A percentile compares a stretch with the other conserved stretches of the same genome.
These are phyloP conservation scores for Pseudomyrmex dendroicus DNA, from an alignment of 1,140 invertebrate genomes.

Conservation along the genomic window DNA sequence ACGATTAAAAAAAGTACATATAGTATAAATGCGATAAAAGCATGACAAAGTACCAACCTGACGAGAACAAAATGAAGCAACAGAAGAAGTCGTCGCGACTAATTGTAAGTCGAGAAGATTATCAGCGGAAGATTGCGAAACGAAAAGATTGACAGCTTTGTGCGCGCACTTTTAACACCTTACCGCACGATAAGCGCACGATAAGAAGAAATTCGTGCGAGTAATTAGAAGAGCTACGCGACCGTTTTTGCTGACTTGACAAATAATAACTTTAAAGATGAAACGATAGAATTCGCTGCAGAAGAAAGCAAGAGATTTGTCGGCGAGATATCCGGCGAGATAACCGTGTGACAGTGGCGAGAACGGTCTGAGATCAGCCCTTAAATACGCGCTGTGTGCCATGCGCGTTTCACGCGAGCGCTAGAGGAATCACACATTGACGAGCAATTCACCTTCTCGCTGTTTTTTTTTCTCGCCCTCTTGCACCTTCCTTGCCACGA, in stretches of 20 bases:
- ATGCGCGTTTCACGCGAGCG: constrained; percentile 75
- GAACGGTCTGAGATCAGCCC: constrained; percentile 73
- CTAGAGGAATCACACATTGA: constrained; percentile 67
- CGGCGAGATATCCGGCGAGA: constrained; percentile 57
- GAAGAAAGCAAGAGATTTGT: background rate
- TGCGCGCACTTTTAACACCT: background rate
- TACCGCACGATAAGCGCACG: background rate
- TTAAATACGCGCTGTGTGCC: constrained; percentile 79
- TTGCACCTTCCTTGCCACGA: background rate
- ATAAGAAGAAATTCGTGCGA: background rate
- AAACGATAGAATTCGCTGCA: no score
- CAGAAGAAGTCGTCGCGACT: background rate
- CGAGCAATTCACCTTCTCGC: constrained; percentile 59
- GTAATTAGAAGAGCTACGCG: background rate
- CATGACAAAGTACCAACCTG: constrained; percentile 37
- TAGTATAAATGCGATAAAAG: background rate
- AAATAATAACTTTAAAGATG: no score
- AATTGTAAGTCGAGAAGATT: background rate
- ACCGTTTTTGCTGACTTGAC: background rate
- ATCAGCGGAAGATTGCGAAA: background rate
- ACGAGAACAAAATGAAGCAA: background rate
- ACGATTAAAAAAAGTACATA: background rate
- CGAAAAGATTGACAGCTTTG: background rate
- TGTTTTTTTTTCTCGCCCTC: background rate
- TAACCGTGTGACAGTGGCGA: constrained; percentile 73